Evolutionary conservation across 2,113 vertebrate genomes (phyloP), one percentile per base, ranked within the genome.

Genomic region (Microcebus ravelobensis): DNA sequence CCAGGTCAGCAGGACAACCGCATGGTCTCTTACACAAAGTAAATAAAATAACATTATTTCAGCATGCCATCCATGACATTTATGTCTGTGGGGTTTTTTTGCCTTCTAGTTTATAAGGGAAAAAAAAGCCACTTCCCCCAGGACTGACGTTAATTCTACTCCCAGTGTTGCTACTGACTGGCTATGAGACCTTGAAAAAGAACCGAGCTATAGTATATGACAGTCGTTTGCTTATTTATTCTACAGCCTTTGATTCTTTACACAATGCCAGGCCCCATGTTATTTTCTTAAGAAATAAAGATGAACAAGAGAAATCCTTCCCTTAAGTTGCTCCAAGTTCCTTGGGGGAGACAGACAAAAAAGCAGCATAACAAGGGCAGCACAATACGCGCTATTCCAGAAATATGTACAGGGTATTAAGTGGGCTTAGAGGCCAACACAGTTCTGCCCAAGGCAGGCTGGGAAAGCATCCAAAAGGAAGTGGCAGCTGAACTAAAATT

Each of bases 391-490:
- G 25, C 61, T 21, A 18, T 23, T 65, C 59, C 57, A 94, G 63
- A 93, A 97, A 88, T 67, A 84, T 21, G 50, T 59, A 20, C 45
- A 34, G 36, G n/a, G 48, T 59, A 91, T 91, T 87, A 92, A 95
- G 45, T 89, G 79, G 67, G 68, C 65, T 94, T 84, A 84, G 13
- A 84, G 52, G 39, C 61, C 50, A 11, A 52, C 42, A 42, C 27
- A 42, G 6, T 9, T 82, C 68, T 86, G 55, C 86, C 86, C 3
- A 15, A 3, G 3, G 91, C 86, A 94, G 31, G 50, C 50, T 94
- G 79, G 91, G 70, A 93, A 91, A 21, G 29, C 52, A 87, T 91
- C 77, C 89, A 96, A 93, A 79, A 96, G 67, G 89, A 90, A 93
- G 93, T 83, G 18, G 70, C 57, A 87, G 63, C 52, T 74, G 79